Percentiles rank a stretch among this genome's conserved stretches.
phyloP scores from a whole-genome alignment of 2,113 vertebrate species.

The Chaenocephalus aceratus region DNA sequence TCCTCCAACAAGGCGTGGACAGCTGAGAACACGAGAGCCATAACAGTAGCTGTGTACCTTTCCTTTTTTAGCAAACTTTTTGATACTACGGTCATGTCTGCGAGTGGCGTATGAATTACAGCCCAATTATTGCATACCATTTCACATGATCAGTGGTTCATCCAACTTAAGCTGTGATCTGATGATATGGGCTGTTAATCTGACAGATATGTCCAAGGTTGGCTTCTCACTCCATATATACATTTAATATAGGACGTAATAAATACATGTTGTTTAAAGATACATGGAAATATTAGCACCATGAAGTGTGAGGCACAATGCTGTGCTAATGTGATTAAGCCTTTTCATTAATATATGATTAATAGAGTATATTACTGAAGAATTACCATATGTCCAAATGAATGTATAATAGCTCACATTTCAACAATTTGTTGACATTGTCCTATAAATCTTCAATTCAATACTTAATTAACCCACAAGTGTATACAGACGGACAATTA shows the following conservation, averaged over 20 bases:
- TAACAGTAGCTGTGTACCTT: constrained; percentile 54
- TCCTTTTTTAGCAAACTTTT: constrained; percentile 60
- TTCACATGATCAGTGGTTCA: constrained; percentile 41
- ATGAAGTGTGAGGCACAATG: no score
- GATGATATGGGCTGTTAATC: constrained; percentile 36
- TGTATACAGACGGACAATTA: no score
- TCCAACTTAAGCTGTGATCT: constrained; percentile 18
- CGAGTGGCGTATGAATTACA: constrained; percentile 25
- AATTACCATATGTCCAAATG: neutral
- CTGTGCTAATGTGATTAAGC: neutral
- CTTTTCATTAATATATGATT: neutral
- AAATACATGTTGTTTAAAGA: neutral
- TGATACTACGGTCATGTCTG: constrained; percentile 24
- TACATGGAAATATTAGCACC: no score
- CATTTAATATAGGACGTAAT: neutral
- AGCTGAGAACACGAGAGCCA: constrained; percentile 60
- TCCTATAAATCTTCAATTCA: neutral
- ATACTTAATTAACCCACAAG: no score
- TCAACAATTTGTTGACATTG: constrained; percentile 7
- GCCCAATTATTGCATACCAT: constrained; percentile 43
- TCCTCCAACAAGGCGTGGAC: constrained; percentile 65
- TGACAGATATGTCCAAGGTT: neutral
- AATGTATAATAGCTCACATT: neutral
- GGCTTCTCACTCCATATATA: neutral
- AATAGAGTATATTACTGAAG: neutral